Evolutionary conservation across 2,888 invertebrate genomes (phyloP), one percentile per base, ranked within the genome.

Genomic region (Sycophila texana): DNA sequence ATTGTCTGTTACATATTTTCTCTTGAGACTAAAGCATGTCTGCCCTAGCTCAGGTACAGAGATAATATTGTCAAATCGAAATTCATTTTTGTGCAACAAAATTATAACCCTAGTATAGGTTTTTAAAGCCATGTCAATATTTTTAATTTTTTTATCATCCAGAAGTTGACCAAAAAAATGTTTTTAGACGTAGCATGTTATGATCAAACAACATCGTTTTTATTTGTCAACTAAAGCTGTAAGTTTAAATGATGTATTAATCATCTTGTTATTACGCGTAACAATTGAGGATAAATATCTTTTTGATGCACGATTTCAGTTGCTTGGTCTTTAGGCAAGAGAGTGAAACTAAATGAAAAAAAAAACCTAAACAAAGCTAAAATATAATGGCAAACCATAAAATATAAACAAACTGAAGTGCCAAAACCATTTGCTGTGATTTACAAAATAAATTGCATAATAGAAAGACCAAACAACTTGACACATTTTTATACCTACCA

Each of bases 161-260:
- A 83, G 82, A 89, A 88, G 88, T 86, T 85, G 88, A 87, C 86
- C 87, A 88, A 88, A 88, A 89, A 89, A 89, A 88, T 84, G 83
- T 85, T 85, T 87, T 86, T 86, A 87, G 86, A 86, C 86, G 87
- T 84, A 86, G 83, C 82, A 83, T 86, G 87, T 88, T 86, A 77
- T 77, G 87, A 87, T 88, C 86, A 86, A 87, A 88, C 84, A 88
- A 88, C 89, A 88, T 88, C 88, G 85, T 86, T 85, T 87, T 84
- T 87, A 86, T 89, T 88, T 88, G 86, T 88, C 89, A 87, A 86
- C 87, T 86, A 83, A 87, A 89, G 90, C 90, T 90, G 90, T 88
- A 90, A 90, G 87, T 90, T 90, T 85, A 90, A 90, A 90, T 86
- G 87, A 90, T 88, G 87, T 85, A 90, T 90, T 90, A 90, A 87